phyloP scores from a whole-genome alignment of 2,888 invertebrate species.

The Syritta pipiens region DNA sequence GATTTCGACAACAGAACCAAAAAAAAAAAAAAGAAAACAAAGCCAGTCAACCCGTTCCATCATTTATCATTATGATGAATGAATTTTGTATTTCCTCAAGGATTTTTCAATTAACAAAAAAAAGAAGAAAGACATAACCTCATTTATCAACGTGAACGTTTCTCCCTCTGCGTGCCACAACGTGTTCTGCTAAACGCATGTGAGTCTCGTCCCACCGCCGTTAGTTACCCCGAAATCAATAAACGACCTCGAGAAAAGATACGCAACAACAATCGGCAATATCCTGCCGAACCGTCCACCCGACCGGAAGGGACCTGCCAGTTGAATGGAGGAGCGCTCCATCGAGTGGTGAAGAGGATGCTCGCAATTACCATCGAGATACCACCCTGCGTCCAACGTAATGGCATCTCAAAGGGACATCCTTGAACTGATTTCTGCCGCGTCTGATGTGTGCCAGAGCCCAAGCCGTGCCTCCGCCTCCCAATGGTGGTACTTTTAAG shows the following conservation, averaged over 20 bases:
- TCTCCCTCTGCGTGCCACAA: no score
- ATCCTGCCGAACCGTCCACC: no score
- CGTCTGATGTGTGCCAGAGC: constrained; percentile 30
- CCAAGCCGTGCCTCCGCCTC: constrained; percentile 7
- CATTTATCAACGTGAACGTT: constrained; percentile 56
- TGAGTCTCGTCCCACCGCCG: no score
- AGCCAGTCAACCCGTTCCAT: constrained; percentile 3
- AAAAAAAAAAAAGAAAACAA: no score
- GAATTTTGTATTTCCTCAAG: constrained; percentile 26
- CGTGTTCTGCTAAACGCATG: constrained; percentile 38
- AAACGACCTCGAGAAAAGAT: constrained; percentile 11
- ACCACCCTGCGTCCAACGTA: constrained; percentile 3
- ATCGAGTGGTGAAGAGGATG: constrained; percentile 24
- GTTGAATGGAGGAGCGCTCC: neutral
- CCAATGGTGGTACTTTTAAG: neutral
- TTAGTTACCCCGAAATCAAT: constrained; percentile 44
- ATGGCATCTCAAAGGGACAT: constrained; percentile 6
- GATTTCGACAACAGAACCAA: constrained; percentile 38
- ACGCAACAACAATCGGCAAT: no score
- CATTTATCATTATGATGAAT: constrained; percentile 67
- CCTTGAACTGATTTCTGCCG: constrained; percentile 58
- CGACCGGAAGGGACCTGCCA: neutral
- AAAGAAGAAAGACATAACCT: constrained; percentile 10
- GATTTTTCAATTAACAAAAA: constrained; percentile 38
- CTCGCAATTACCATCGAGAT: constrained; percentile 38